These are phyloP conservation scores for Temnothorax ravouxi DNA, from an alignment of 2,888 invertebrate genomes.

Conservation along the genomic window DNA sequence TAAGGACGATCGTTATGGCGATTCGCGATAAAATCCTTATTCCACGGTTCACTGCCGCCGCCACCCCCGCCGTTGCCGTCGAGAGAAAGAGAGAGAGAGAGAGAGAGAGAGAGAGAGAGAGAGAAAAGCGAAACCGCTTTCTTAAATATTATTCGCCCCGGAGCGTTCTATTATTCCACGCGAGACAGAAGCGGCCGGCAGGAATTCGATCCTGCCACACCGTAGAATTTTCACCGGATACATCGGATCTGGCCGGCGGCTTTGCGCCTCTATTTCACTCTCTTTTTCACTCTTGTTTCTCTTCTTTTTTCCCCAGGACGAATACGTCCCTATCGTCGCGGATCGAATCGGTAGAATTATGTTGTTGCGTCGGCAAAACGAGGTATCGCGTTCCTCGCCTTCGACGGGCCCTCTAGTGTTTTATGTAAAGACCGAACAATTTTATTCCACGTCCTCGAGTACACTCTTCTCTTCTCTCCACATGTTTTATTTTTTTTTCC, in stretches of 20 bases:
- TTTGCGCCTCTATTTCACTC: not conserved
- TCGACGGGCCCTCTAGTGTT: conserved; percentile 38
- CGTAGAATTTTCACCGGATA: conserved; percentile 38
- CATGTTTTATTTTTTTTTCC: not conserved
- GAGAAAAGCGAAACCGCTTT: conserved; percentile 51
- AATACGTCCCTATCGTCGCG: conserved; percentile 51
- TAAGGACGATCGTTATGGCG: conserved; percentile 69
- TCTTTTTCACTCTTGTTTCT: not conserved
- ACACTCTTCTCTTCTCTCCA: conserved; percentile 20
- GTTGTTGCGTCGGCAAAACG: conserved; percentile 54
- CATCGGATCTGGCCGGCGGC: not conserved
- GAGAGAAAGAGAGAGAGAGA: conserved; percentile 39
- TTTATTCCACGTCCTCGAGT: conserved; percentile 51
- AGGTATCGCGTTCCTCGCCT: conserved; percentile 51
- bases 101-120: conserved; percentile 37
- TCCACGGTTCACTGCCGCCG: conserved; percentile 39
- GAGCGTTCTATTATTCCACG: conserved; percentile 44
- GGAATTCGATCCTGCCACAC: conserved; percentile 45
- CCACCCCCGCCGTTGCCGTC: too few species aligned
- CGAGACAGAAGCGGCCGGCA: conserved; percentile 46
- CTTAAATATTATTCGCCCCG: conserved; percentile 52
- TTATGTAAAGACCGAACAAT: conserved; percentile 65
- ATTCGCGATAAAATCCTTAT: conserved; percentile 70
- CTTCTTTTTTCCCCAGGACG: conserved; percentile 3
- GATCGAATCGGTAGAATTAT: conserved; percentile 58